Conservation (phyloP, 1,140 invertebrate genomes). For the Drosophila sp. region DNA sequence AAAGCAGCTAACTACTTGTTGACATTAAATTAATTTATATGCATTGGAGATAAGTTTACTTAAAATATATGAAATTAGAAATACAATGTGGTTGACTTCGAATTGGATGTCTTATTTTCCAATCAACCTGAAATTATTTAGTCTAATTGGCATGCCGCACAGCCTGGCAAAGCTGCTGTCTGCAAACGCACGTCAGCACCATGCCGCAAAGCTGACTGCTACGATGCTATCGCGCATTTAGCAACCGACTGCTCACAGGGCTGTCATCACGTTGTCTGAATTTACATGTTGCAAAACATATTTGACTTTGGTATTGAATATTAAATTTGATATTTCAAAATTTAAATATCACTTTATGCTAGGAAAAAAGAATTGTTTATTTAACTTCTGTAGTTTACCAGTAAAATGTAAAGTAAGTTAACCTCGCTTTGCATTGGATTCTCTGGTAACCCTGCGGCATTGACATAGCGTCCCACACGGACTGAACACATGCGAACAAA, state of each 20-base stretch:
- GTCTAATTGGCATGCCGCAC: constrained; percentile 28
- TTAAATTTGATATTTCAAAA: not conserved
- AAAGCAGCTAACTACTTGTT: too few species aligned
- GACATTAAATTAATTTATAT: not conserved
- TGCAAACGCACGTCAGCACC: constrained; percentile 11
- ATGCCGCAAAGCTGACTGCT: constrained; percentile 53
- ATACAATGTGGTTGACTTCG: not conserved
- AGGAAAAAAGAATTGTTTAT: not conserved
- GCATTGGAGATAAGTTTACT: not conserved
- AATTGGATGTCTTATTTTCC: constrained; percentile 9
- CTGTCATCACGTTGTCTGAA: constrained; percentile 12
- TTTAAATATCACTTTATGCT: not conserved
- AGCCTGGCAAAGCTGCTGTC: constrained; percentile 5
- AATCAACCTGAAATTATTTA: not conserved
- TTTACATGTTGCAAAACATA: not conserved
- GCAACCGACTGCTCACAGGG: constrained; percentile 43
- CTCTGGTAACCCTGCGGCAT: constrained; percentile 50
- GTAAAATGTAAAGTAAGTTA: not conserved
- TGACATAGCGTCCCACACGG: constrained; percentile 60
- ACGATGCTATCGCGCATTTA: constrained; percentile 28
- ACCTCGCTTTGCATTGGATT: not conserved
- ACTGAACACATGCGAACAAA: constrained; percentile 51
- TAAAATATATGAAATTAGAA: not conserved
- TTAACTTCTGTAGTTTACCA: not conserved
- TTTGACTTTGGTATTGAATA: accelerated